phyloP scores from a whole-genome alignment of 92 coral and sea anemone species.

The Bergia sp. region DNA sequence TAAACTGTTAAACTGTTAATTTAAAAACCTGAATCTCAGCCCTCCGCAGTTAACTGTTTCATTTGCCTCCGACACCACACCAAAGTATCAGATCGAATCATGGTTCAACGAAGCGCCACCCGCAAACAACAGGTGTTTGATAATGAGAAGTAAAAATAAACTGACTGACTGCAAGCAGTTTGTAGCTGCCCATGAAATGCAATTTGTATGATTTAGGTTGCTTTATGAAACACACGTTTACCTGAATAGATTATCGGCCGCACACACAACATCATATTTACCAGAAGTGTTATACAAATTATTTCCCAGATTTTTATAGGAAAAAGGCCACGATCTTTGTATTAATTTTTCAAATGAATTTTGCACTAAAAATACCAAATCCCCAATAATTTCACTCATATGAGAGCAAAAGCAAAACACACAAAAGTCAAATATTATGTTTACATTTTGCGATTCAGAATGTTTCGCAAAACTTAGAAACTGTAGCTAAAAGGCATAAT shows the following conservation, averaged over 20 bases:
- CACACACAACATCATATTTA: neutral
- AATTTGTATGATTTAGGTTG: neutral
- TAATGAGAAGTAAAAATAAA: neutral
- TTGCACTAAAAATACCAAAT: neutral
- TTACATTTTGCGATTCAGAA: neutral
- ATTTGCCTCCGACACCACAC: neutral
- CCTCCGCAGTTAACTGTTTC: neutral
- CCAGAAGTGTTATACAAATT: too few relatives aligned
- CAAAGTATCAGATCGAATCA: neutral
- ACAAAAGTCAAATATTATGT: too few relatives aligned
- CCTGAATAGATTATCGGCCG: neutral
- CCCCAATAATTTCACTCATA: neutral
- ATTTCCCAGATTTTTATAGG: neutral
- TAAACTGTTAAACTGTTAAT: too few relatives aligned
- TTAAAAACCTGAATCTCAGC: neutral
- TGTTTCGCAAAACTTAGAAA: neutral
- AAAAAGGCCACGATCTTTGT: neutral
- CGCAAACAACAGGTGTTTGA: constrained; percentile 25
- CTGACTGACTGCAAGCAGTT: neutral
- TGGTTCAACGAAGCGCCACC: constrained; percentile 8
- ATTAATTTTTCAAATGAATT: too few relatives aligned
- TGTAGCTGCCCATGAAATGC: neutral
- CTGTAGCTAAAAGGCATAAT: neutral
- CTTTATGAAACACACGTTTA: neutral
- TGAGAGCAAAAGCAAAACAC: neutral